These are phyloP conservation scores for Jacana jacana DNA, from an alignment of 2,113 vertebrate genomes.

Conservation along the genomic window DNA sequence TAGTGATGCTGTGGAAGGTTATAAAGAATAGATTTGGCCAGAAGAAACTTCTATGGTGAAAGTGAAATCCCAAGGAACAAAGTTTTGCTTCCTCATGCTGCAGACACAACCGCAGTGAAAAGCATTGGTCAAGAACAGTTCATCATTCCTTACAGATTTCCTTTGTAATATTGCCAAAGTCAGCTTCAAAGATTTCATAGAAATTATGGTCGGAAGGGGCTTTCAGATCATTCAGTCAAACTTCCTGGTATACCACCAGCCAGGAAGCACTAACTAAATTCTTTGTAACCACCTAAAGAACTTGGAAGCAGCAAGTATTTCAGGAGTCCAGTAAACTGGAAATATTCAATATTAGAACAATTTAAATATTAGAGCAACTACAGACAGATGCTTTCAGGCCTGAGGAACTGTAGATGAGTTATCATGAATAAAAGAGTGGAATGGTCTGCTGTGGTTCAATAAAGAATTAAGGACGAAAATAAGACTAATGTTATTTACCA, in stretches of 20 bases:
- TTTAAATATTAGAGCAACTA: not conserved
- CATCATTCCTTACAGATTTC: constrained; percentile 4
- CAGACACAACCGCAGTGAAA: not conserved
- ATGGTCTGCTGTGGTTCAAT: not conserved
- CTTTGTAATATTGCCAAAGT: constrained; percentile 39
- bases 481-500: not conserved
- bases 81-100: not conserved
- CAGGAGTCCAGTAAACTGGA: not conserved
- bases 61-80: not conserved
- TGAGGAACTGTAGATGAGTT: not conserved
- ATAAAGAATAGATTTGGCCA: not conserved
- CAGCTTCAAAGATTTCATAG: constrained; percentile 36
- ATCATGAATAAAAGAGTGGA: not conserved
- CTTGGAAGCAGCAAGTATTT: not conserved
- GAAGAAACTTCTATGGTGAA: not conserved
- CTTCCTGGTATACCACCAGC: constrained; percentile 1
- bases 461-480: not conserved
- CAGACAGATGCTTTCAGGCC: not conserved
- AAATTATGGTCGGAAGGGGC: not conserved
- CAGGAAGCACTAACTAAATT: constrained; percentile 24
- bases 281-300: not conserved
- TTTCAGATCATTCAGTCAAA: not conserved
- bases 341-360: not conserved
- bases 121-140: not conserved
- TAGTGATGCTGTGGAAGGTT: not conserved